These are phyloP conservation scores for Tyria jacobaeae DNA, from an alignment of 2,888 invertebrate genomes.

Conservation along the genomic window DNA sequence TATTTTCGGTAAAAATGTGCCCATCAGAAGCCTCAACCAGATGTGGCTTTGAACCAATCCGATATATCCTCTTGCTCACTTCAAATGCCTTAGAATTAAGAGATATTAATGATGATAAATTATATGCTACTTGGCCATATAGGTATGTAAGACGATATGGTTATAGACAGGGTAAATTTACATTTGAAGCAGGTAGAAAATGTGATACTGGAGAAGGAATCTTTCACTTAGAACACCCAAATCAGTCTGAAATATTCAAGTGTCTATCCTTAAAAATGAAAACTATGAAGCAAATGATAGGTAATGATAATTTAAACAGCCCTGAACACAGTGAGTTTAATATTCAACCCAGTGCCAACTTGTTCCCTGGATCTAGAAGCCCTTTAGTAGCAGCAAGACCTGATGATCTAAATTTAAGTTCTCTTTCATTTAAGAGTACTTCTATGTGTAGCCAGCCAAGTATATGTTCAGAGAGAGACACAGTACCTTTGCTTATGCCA, in stretches of 20 bases:
- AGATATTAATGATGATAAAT: conserved; percentile 88
- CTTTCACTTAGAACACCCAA: conserved; percentile 92
- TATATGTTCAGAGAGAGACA: conserved; percentile 72
- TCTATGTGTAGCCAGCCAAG: conserved; percentile 78
- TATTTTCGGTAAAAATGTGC: conserved; percentile 92
- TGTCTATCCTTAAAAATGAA: conserved; percentile 94
- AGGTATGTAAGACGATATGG: conserved; percentile 94
- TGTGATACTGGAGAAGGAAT: conserved; percentile 95
- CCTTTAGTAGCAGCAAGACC: conserved; percentile 89
- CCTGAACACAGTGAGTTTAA: conserved; percentile 90
- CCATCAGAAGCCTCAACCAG: conserved; percentile 92
- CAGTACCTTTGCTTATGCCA: conserved; percentile 79
- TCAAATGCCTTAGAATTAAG: conserved; percentile 91
- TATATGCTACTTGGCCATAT: conserved; percentile 94
- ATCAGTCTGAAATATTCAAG: conserved; percentile 93
- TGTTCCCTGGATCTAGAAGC: conserved; percentile 94
- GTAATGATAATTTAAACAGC: conserved; percentile 88
- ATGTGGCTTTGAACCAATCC: conserved; percentile 90
- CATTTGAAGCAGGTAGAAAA: conserved; percentile 95
- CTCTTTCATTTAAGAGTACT: conserved; percentile 78
- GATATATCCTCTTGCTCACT: conserved; percentile 91
- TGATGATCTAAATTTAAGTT: conserved; percentile 80
- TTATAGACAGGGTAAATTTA: conserved; percentile 94
- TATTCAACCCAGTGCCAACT: conserved; percentile 91
- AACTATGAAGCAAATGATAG: conserved; percentile 93